phyloP scores from a whole-genome alignment of 2,797 vertebrate genomes.

The Botia almorhae region DNA sequence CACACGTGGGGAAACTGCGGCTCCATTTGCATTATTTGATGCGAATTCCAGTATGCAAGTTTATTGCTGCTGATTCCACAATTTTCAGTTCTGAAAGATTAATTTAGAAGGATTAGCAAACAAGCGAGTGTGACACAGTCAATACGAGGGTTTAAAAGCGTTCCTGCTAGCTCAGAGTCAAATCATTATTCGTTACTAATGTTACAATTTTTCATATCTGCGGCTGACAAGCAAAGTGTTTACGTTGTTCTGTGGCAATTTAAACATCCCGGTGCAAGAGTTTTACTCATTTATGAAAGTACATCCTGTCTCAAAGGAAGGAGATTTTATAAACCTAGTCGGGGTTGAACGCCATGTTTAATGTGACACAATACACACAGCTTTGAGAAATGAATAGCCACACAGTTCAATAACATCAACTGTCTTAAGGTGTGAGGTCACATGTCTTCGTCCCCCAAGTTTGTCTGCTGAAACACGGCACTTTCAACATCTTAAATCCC shows the following conservation, averaged over 20 bases:
- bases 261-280: background rate
- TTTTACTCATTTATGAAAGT: background rate
- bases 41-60: background rate
- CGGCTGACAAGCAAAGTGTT: constrained; percentile 15
- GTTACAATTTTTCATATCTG: constrained; percentile 24
- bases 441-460: too few relatives aligned
- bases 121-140: background rate
- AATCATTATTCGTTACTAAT: background rate
- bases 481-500: too few relatives aligned
- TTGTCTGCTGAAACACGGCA: too few relatives aligned
- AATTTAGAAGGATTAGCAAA: constrained; percentile 38
- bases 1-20: constrained; percentile 8
- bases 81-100: constrained; percentile 11
- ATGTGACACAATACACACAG: background rate
- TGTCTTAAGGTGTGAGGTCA: background rate
- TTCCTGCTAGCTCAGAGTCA: background rate
- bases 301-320: background rate
- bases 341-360: background rate
- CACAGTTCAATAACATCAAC: background rate
- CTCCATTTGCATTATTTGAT: constrained; percentile 8
- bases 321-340: background rate
- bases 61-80: constrained; percentile 29
- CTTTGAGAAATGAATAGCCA: too few relatives aligned
- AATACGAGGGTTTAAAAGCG: constrained; percentile 17
- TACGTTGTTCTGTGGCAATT: constrained; percentile 2